Conservation (phyloP, 2,797 vertebrate species). For the Spheniscus humboldti region DNA sequence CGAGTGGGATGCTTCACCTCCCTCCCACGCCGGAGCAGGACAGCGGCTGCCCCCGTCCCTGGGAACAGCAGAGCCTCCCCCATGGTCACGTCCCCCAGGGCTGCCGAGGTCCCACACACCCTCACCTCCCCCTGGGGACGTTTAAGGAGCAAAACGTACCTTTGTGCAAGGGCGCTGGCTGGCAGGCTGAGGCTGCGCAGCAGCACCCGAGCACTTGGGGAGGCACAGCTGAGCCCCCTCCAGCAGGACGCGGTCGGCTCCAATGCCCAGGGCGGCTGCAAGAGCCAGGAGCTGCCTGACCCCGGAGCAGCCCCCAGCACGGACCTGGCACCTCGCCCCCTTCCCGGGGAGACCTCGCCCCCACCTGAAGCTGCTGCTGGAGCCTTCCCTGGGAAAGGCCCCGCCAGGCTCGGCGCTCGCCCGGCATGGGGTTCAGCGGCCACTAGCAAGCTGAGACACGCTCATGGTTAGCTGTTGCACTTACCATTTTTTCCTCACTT, state of each 20-base stretch:
- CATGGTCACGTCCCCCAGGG: rapidly evolving
- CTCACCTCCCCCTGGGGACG: neutral
- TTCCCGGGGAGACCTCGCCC: neutral
- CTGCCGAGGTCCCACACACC: rapidly evolving
- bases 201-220: no score
- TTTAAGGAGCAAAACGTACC: neutral
- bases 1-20: neutral
- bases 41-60: rapidly evolving
- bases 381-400: neutral
- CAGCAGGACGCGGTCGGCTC: neutral
- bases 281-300: neutral
- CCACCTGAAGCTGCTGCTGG: neutral
- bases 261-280: rapidly evolving
- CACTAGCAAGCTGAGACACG: rapidly evolving
- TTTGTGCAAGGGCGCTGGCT: rapidly evolving
- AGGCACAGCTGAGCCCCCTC: neutral
- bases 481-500: neutral
- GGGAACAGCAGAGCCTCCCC: neutral
- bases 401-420: neutral
- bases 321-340: neutral
- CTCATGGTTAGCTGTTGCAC: neutral
- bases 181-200: neutral
- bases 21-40: rapidly evolving
- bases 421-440: rapidly evolving
- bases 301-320: neutral